These are phyloP conservation scores for Andricus quercusramuli DNA, from an alignment of 2,888 invertebrate genomes.

Conservation along the genomic window DNA sequence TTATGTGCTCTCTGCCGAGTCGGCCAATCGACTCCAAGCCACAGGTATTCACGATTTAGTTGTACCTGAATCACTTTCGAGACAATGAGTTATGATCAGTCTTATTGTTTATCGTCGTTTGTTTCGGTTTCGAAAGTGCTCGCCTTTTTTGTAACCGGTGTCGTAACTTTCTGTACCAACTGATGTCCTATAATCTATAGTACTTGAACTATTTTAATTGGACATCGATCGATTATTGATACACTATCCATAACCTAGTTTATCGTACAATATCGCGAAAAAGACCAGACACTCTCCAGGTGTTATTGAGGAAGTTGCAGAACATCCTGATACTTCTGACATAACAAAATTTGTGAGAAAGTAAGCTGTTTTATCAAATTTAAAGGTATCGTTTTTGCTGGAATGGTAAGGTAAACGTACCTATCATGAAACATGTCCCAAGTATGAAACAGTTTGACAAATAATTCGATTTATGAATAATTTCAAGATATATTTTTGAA, in stretches of 20 bases:
- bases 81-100: not conserved
- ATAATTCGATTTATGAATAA: no score
- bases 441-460: no score
- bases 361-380: not conserved
- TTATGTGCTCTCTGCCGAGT: conserved; percentile 3
- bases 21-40: conserved; percentile 26
- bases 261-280: not conserved
- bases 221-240: not conserved
- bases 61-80: conserved; percentile 20
- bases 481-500: no score
- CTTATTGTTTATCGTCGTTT: conserved; percentile 7
- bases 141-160: not conserved
- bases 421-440: no score
- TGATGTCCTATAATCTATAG: not conserved
- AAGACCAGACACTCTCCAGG: not conserved
- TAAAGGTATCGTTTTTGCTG: no score
- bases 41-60: conserved; percentile 17
- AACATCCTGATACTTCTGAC: not conserved
- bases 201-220: not conserved
- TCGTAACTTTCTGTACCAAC: not conserved
- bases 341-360: not conserved
- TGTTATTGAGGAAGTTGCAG: conserved; percentile 3
- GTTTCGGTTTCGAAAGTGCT: not conserved
- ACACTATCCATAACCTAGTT: not conserved
- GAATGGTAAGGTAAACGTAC: no score